Evolutionary conservation across 1,140 invertebrate species (phyloP).

Genomic region (Ruditapes philippinarum): DNA sequence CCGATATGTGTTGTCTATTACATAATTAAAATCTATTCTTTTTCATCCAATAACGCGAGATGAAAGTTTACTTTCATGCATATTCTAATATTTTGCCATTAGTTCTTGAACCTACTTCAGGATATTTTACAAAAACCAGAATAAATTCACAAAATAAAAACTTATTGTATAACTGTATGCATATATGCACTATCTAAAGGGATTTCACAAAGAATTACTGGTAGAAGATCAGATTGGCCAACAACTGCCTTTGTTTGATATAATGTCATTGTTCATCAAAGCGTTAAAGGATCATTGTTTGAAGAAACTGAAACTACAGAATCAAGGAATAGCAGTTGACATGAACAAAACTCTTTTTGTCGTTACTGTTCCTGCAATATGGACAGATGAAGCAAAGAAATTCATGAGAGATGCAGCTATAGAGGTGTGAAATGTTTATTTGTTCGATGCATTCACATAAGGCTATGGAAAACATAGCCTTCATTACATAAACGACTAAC

Average conservation of each 20-base stretch:
- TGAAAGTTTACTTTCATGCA: no score
- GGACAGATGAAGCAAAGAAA: not conserved
- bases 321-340: not conserved
- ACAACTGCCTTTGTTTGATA: slow-evolving; percentile 8
- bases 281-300: slow-evolving; percentile 39
- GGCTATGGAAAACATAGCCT: not conserved
- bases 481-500: not conserved
- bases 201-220: slow-evolving; percentile 1
- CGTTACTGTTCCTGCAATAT: slow-evolving; percentile 33
- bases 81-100: no score
- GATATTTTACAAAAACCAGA: no score
- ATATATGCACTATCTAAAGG: no score
- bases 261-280: slow-evolving; percentile 39
- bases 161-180: no score
- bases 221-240: not conserved
- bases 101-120: no score
- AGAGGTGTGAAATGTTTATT: not conserved
- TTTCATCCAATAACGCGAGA: no score
- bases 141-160: no score
- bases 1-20: no score
- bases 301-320: slow-evolving; percentile 23
- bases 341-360: not conserved
- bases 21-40: no score
- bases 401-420: slow-evolving; percentile 51
- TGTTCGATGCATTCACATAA: not conserved